Percentiles rank a stretch among this genome's conserved stretches.
phyloP scores from a whole-genome alignment of 2,797 vertebrate species.

The Clarias platycephalus region DNA sequence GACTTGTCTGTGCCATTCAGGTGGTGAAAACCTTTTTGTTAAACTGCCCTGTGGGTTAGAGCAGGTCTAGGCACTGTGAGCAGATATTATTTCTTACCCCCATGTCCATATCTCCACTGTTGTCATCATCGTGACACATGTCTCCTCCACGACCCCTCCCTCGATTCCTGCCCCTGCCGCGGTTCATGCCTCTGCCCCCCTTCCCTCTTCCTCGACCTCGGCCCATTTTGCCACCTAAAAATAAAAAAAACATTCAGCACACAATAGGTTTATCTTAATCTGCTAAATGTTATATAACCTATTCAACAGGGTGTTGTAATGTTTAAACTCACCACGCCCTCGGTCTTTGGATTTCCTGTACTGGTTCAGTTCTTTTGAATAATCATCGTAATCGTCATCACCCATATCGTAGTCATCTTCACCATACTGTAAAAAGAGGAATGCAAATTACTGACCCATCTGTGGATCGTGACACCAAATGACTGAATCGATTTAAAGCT shows the following conservation, averaged over 20 bases:
- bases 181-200: conserved; percentile 67
- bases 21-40: neutral
- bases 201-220: conserved; percentile 71
- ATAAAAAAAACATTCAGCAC: neutral
- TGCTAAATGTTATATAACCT: neutral
- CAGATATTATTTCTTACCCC: conserved; percentile 73
- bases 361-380: conserved; percentile 86
- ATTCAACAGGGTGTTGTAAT: neutral
- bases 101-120: conserved; percentile 88
- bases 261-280: neutral
- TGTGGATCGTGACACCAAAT: neutral
- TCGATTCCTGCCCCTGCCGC: conserved; percentile 74
- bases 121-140: conserved; percentile 82
- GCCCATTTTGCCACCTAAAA: conserved; percentile 71
- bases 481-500: neutral
- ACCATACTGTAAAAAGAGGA: conserved; percentile 66
- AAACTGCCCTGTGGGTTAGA: neutral
- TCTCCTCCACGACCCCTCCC: conserved; percentile 75
- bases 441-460: neutral
- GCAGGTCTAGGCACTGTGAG: neutral
- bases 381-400: conserved; percentile 88
- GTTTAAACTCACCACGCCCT: conserved; percentile 74
- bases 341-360: conserved; percentile 87
- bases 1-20: neutral
- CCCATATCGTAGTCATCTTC: conserved; percentile 84